These are phyloP conservation scores for Rhabdomys pumilio DNA, from an alignment of 2,797 vertebrate genomes.

Conservation along the genomic window DNA sequence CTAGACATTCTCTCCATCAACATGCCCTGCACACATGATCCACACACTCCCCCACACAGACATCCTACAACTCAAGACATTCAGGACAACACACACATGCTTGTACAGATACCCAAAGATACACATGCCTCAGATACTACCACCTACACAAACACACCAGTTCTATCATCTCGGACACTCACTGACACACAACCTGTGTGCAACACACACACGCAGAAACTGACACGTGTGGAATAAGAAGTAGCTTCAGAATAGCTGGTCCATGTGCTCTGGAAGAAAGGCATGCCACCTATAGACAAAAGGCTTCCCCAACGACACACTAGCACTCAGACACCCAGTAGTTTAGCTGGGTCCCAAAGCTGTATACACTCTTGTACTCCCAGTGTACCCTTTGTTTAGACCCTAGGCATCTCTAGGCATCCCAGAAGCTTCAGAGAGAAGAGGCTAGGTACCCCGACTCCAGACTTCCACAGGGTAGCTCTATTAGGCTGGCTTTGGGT, in stretches of 20 bases:
- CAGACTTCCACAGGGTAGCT: accelerated
- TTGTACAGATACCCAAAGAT: neutral
- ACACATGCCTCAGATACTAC: neutral
- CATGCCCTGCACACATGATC: neutral
- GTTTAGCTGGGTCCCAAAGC: neutral
- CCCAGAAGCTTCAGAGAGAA: neutral
- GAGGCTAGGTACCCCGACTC: neutral
- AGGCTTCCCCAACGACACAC: neutral
- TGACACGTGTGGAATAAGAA: accelerated
- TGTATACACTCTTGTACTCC: neutral
- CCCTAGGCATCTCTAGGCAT: neutral
- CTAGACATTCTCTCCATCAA: neutral
- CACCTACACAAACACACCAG: neutral
- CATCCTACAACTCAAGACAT: neutral
- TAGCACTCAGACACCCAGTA: neutral
- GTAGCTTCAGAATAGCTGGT: accelerated
- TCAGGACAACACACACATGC: neutral
- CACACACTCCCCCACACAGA: neutral
- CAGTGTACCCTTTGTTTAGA: neutral
- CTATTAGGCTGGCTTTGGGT: neutral
- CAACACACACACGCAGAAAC: accelerated
- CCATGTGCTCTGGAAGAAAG: neutral
- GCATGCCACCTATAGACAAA: neutral
- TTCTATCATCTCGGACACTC: neutral
- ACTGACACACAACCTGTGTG: accelerated